Evolutionary conservation across 1,140 invertebrate genomes (phyloP), one percentile per base, ranked within the genome.

Genomic region (Drosophila kanapiae): DNA sequence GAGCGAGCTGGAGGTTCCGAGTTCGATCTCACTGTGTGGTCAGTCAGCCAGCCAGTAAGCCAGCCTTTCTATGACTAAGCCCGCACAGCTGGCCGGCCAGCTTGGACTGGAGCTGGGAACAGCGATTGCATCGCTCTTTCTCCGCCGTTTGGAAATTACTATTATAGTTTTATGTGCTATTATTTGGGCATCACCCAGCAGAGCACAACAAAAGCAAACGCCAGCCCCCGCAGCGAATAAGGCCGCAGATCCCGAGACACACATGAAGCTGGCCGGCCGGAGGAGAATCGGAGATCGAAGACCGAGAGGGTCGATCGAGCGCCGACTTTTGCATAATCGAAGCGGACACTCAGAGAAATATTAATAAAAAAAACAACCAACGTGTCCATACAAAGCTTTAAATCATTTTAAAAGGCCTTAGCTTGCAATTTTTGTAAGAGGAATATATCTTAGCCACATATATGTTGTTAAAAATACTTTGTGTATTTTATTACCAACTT

Each of bases 81-180:
- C 72, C 80, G 84, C 84, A 84, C 84, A 88, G 84, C 83, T 87
- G 83, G 83, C 62, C 59, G 38, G 23, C 29, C 29, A 43, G 51
- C 37, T 51, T n/a, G 49, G 59, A 58, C 64, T 63, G 65, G 75
- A 49, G 71, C 71, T 48, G 38, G 59, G 40, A 33, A 23, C 49
- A 71, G 71, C 83, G 84, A 87, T 87, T 87, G 84, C 84, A 87
- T 87, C 84, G 65, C 84, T 87, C 84, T 87, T 87, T 87, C 84
- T 87, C 85, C 84, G 70, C 85, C 84, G 69, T 88, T 87, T 87
- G 84, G 82, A 87, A 87, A 87, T 87, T 84, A 87, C 85, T 87
- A 90, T 90, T 90, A 90, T 90, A 90, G 86, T 90, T 90, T 90
- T 90, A 90, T 90, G 85, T 90, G 85, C 85, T 90, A 90, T 90